phyloP scores from a whole-genome alignment of 2,888 invertebrate genomes.

The Bugulina stolonifera region DNA sequence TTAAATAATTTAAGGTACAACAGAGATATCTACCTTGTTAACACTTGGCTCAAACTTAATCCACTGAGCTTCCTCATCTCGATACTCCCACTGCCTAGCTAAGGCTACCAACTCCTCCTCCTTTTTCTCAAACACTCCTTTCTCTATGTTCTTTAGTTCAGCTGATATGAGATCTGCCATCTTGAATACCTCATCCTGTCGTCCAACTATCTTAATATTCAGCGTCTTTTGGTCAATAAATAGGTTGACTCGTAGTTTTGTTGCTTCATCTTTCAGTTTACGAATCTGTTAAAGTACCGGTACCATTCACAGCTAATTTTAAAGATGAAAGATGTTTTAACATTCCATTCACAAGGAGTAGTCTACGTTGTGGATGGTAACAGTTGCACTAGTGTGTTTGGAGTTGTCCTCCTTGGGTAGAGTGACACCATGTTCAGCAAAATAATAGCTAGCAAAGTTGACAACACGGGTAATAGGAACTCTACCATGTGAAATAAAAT shows the following conservation, averaged over 20 bases:
- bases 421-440: too few relatives aligned
- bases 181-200: neutral
- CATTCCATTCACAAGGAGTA: too few relatives aligned
- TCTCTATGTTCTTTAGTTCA: conserved; percentile 15
- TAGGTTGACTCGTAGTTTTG: neutral
- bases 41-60: neutral
- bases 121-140: neutral
- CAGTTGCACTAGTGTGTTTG: too few relatives aligned
- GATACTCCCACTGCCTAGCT: conserved; percentile 1
- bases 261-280: neutral
- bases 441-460: too few relatives aligned
- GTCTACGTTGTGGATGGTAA: too few relatives aligned
- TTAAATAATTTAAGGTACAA: too few relatives aligned
- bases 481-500: too few relatives aligned
- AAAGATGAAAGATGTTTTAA: too few relatives aligned
- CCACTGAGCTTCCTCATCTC: neutral
- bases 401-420: too few relatives aligned
- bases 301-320: too few relatives aligned
- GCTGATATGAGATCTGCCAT: neutral
- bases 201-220: conserved; percentile 4
- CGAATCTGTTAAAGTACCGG: neutral
- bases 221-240: neutral
- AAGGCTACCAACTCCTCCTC: conserved; percentile 4
- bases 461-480: too few relatives aligned
- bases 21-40: conserved; percentile 18